Percentiles rank a stretch among this genome's conserved stretches.
Evolutionary conservation across 1,140 invertebrate genomes (phyloP).

Genomic region (Telenomus remus): DNA sequence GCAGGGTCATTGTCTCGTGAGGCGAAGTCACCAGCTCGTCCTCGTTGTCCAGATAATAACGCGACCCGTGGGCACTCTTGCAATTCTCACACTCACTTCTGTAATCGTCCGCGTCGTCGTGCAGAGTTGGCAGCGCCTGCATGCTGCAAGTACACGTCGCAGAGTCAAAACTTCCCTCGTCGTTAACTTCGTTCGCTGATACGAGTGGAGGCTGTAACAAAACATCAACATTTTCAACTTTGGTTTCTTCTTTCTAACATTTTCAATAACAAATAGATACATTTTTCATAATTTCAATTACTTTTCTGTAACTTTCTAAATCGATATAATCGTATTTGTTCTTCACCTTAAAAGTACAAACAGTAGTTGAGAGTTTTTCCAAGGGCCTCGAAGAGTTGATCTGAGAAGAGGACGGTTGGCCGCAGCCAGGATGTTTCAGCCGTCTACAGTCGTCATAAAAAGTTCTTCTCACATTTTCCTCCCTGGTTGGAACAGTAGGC

Average conservation of each 20-base stretch:
- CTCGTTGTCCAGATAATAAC: conserved; percentile 80
- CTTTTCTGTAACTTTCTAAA: too few species aligned
- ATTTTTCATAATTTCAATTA: too few species aligned
- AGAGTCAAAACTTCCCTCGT: conserved; percentile 73
- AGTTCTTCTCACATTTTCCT: conserved; percentile 43
- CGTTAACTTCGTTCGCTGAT: conserved; percentile 68
- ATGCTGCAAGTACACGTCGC: conserved; percentile 72
- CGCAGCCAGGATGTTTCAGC: conserved; percentile 1
- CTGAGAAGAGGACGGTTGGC: conserved; percentile 19
- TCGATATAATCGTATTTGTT: too few species aligned
- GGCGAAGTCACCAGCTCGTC: conserved; percentile 75
- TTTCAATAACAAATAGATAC: too few species aligned
- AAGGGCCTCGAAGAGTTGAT: conserved; percentile 20
- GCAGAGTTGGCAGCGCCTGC: conserved; percentile 70
- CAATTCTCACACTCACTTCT: conserved; percentile 89
- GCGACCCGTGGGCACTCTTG: conserved; percentile 82
- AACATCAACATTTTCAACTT: too few species aligned
- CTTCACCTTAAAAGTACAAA: conserved; percentile 56
- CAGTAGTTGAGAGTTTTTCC: conserved; percentile 51
- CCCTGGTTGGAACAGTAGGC: conserved; percentile 49
- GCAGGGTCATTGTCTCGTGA: conserved; percentile 83
- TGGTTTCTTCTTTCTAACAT: too few species aligned
- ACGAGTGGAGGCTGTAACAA: conserved; percentile 66
- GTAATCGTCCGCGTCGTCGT: conserved; percentile 83
- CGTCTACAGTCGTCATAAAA: conserved; percentile 34